Evolutionary conservation across 2,888 invertebrate genomes (phyloP), one percentile per base, ranked within the genome.

Genomic region (Amblyjoppa fuscipennis): DNA sequence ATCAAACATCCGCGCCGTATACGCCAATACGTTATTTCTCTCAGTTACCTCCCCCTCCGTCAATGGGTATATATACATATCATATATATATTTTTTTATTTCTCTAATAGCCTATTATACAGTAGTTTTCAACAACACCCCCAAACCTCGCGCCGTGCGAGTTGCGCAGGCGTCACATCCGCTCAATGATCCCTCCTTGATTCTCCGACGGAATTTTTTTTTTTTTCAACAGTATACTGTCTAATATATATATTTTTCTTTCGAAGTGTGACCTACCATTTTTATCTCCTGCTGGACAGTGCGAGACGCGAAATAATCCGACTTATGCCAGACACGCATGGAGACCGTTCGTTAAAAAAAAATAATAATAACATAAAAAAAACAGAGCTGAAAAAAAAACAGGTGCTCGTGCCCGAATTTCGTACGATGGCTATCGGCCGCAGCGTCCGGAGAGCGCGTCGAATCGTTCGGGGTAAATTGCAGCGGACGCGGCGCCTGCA

Each of bases 391-490:
- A 34, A 68, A 74, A 51, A 73, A 41, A 71, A 51, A 56, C 45
- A 45, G 53, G 31, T 56, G 69, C 34, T 70, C 80, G 53, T 73
- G 78, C 73, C 81, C 81, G 66, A 87, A 86, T 87, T 87, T 81
- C 45, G 73, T 59, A 75, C 77, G 84, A 87, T 87, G 53, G 82
- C 83, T 85, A 85, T 85, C 87, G 85, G 76, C 83, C 20, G 83
- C 59, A 31, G 76, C 79, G 75, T 75, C 20, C 85, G 81, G 75
- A 74, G 84, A 82, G 75, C 76, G 83, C 83, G 81, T 80, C 84
- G 77, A 83, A 84, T 87, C 84, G 77, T 66, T 51, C 71, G 76
- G 73, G 82, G 86, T 87, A 88, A 88, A 88, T 87, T 87, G 86
- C 84, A 80, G 80, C 68, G 75, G 81, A 74, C 75, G 71, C 69